These are phyloP conservation scores for Ataeniobius toweri DNA, from an alignment of 2,797 vertebrate species.

Conservation along the genomic window DNA sequence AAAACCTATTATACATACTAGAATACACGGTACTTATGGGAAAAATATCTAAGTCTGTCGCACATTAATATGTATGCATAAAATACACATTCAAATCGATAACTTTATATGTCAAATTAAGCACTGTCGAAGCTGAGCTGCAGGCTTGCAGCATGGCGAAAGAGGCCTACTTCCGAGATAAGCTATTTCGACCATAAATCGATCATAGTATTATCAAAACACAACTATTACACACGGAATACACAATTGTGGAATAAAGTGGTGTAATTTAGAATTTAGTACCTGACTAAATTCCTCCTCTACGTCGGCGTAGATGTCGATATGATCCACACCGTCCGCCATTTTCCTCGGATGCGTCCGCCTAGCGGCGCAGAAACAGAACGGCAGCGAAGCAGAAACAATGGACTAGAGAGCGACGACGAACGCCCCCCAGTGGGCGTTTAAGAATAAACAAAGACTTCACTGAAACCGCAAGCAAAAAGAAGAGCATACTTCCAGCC, in stretches of 20 bases:
- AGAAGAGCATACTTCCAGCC: not conserved
- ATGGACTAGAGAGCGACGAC: slow-evolving; percentile 12
- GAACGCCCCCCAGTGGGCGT: slow-evolving; percentile 27
- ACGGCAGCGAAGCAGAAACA: slow-evolving; percentile 42
- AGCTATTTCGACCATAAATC: not conserved
- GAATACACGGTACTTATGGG: fast-evolving
- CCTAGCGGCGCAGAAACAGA: slow-evolving; percentile 36
- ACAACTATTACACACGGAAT: fast-evolving
- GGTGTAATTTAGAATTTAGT: not conserved
- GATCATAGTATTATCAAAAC: fast-evolving
- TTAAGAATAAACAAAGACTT: not conserved
- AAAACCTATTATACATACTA: fast-evolving
- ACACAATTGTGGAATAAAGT: fast-evolving
- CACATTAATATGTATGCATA: not conserved
- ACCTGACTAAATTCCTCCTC: slow-evolving; percentile 98
- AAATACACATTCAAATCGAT: not conserved
- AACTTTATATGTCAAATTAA: not conserved
- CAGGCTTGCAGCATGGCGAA: slow-evolving; percentile 45
- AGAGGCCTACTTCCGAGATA: slow-evolving; percentile 20
- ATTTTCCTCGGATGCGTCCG: slow-evolving; percentile 82
- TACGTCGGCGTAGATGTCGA: slow-evolving; percentile 98
- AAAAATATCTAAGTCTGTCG: too few relatives aligned
- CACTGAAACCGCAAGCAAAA: not conserved
- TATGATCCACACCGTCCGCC: slow-evolving; percentile 99
- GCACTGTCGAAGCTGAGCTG: slow-evolving; percentile 1